Percentiles rank a stretch among this genome's conserved stretches.
phyloP scores from a whole-genome alignment of 2,113 vertebrate species.

The Speoplatyrhinus poulsoni region DNA sequence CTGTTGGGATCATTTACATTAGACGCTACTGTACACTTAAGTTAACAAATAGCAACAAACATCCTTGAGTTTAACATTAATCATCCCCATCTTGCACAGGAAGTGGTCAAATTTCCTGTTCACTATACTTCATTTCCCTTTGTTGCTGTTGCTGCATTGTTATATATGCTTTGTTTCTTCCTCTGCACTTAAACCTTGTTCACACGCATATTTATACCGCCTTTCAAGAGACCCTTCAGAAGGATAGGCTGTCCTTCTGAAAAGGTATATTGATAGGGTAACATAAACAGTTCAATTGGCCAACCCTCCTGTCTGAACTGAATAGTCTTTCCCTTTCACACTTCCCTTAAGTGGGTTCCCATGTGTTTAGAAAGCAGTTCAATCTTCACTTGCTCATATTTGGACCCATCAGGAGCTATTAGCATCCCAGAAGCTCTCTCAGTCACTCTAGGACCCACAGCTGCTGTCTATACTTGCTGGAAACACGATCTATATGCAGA shows the following conservation, averaged over 20 bases:
- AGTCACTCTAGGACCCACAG: conserved; percentile 60
- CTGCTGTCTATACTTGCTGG: conserved; percentile 68
- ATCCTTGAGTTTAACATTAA: conserved; percentile 62
- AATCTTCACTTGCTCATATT: conserved; percentile 77
- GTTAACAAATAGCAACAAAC: conserved; percentile 45
- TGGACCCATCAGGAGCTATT: conserved; percentile 51
- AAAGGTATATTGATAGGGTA: conserved; percentile 42
- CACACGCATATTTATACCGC: conserved; percentile 68
- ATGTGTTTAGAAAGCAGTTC: conserved; percentile 68
- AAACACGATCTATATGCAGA: conserved; percentile 72
- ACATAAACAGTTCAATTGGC: conserved; percentile 50
- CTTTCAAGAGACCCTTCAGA: conserved; percentile 43
- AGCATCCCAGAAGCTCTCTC: conserved; percentile 49
- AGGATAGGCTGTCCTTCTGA: conserved; percentile 12
- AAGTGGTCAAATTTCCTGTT: conserved; percentile 73
- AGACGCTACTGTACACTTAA: conserved; percentile 20
- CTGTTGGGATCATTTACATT: conserved; percentile 15
- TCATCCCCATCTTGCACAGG: conserved; percentile 68
- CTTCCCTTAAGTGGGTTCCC: conserved; percentile 66
- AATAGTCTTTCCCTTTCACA: conserved; percentile 60
- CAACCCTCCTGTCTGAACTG: conserved; percentile 40
- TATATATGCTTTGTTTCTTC: conserved; percentile 71
- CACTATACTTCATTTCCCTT: conserved; percentile 76
- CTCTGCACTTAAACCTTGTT: conserved; percentile 58
- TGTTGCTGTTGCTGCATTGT: conserved; percentile 70